These are phyloP conservation scores for Cheiracanthium punctorium DNA, from an alignment of 2,888 invertebrate genomes.

Conservation along the genomic window DNA sequence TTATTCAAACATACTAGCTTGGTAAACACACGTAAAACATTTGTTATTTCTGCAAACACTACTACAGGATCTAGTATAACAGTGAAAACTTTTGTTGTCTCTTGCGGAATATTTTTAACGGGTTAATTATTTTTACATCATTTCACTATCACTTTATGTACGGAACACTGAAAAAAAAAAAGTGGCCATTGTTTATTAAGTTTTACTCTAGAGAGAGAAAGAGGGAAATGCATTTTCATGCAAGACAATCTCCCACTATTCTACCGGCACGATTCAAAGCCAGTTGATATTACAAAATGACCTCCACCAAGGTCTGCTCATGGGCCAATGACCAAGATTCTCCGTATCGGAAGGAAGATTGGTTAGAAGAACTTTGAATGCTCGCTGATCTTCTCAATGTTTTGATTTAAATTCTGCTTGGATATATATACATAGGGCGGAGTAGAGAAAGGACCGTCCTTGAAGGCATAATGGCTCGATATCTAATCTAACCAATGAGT, in stretches of 20 bases:
- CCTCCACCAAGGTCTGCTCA: conserved; percentile 35
- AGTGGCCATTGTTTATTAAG: no score
- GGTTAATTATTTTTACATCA: no score
- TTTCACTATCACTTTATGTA: no score
- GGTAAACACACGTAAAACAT: no score
- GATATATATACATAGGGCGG: background rate
- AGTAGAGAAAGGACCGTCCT: background rate
- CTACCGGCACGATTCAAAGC: conserved; percentile 13
- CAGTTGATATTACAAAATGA: conserved; percentile 26
- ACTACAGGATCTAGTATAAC: no score
- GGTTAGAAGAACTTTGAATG: conserved; percentile 3
- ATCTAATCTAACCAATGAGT: background rate
- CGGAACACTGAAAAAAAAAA: no score
- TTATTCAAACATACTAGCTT: no score
- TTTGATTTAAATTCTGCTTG: background rate
- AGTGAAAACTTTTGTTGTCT: no score
- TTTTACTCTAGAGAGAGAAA: no score
- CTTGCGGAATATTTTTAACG: no score
- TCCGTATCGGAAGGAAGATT: background rate
- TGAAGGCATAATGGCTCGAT: background rate
- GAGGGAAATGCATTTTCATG: no score
- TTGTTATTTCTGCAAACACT: no score
- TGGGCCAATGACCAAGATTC: conserved; percentile 55
- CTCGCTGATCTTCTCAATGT: background rate
- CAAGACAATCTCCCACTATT: background rate